Base-by-base conservation (phyloP, 2,888 invertebrate species). In the Doris montereyensis region DNA sequence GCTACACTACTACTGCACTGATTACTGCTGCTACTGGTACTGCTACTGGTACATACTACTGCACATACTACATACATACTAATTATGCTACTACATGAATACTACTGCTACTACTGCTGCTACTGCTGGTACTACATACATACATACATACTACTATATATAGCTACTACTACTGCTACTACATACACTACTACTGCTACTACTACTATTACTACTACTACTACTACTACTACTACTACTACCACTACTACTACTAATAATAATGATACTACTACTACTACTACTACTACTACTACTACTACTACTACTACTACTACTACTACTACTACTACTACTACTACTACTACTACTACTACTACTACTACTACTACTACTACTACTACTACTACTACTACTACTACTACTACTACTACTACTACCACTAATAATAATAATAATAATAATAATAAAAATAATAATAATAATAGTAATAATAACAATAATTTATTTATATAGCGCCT, bases 281-380 rank as follows among this genome's bases (percentile, higher is more conserved):
- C 52, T 41, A 41, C 52, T 41, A 41, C 52, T 41, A 41, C 52
- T 41, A 41, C 52, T 41, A 41, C 52, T 41, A 41, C 17, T 41
- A 41, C 52, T 41, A 41, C 52, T 41, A 41, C 52, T 17, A 41
- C 52, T 41, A 41, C 24, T 68, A 30, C 30, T 30, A 68, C 68
- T 68, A 68, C 30, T 30, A 28, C 26, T 30, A 24, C n/a, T 28
- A 28, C 68, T 68, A 68, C 68, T 68, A 68, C 68, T 68, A 68
- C 68, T 68, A 68, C 68, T 68, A 68, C 68, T 68, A 68, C 68
- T 68, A 68, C 68, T 68, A 68, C 68, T 68, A 68, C 68, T 68
- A 68, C 68, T 68, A 68, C 68, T 68, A 68, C 68, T 68, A 68
- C 68, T 68, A 68, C 68, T 68, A 68, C 68, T 68, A 68, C 68